These are phyloP conservation scores for Periparus ater DNA, from an alignment of 2,797 vertebrate genomes.

Conservation along the genomic window DNA sequence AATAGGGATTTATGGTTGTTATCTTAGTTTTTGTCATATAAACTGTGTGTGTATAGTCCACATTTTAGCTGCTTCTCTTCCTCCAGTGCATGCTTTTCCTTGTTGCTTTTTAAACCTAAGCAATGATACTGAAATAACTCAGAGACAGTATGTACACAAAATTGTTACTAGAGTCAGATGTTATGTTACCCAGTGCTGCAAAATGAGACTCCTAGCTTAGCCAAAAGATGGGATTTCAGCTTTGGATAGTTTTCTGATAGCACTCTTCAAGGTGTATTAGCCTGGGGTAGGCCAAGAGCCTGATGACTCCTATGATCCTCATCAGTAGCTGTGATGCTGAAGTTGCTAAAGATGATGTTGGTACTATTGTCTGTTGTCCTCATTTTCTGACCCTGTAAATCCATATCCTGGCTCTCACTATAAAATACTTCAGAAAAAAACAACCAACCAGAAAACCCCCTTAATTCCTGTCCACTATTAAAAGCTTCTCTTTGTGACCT, in stretches of 20 bases:
- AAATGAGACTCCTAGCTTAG: rapidly evolving
- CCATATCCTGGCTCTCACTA: neutral
- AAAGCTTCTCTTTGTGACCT: neutral
- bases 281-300: neutral
- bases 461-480: neutral
- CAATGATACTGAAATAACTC: neutral
- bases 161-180: neutral
- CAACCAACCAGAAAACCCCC: neutral
- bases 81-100: neutral
- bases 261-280: neutral
- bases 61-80: neutral
- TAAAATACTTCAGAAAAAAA: neutral
- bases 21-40: neutral
- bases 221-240: neutral
- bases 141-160: neutral
- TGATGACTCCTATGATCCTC: neutral
- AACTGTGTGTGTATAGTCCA: neutral
- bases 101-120: neutral
- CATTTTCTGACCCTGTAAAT: neutral
- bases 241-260: neutral
- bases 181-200: neutral
- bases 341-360: neutral
- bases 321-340: neutral
- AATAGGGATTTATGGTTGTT: neutral
- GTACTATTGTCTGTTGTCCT: neutral